phyloP scores from a whole-genome alignment of 2,888 invertebrate species.

The Caenorhabditis angaria region DNA sequence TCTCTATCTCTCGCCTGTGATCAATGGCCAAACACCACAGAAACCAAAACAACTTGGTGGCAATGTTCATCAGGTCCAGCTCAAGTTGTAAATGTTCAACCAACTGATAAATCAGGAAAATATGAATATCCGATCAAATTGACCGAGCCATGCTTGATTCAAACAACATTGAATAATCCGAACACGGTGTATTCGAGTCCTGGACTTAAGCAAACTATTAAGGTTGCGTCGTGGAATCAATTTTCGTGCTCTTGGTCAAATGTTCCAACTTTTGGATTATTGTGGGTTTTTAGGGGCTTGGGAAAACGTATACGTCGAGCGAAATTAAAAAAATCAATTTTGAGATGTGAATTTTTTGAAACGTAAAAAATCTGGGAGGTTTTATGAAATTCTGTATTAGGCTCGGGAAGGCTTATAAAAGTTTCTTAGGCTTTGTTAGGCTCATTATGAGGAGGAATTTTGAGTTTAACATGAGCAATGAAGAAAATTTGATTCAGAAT shows the following conservation, averaged over 20 bases:
- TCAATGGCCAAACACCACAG: conserved; percentile 47
- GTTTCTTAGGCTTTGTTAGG: too few relatives aligned
- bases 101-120: conserved; percentile 39
- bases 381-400: too few relatives aligned
- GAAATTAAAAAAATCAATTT: background rate
- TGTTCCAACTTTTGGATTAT: conserved; percentile 44
- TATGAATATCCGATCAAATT: conserved; percentile 52
- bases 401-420: too few relatives aligned
- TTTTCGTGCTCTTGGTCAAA: conserved; percentile 32
- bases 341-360: background rate
- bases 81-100: conserved; percentile 28
- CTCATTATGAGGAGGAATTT: too few relatives aligned
- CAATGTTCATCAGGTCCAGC: conserved; percentile 41
- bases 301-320: too few relatives aligned
- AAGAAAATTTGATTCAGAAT: too few relatives aligned
- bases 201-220: conserved; percentile 42
- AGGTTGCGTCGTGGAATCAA: conserved; percentile 30
- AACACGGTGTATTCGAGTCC: conserved; percentile 37
- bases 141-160: conserved; percentile 43
- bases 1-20: conserved; percentile 24
- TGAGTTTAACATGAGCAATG: too few relatives aligned
- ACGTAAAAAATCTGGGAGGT: too few relatives aligned
- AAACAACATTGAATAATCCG: conserved; percentile 43
- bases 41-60: conserved; percentile 48
- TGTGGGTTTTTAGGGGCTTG: conserved; percentile 24